Base-by-base conservation (phyloP, 92 coral and sea anemone species). In the Zoanthus sociatus region DNA sequence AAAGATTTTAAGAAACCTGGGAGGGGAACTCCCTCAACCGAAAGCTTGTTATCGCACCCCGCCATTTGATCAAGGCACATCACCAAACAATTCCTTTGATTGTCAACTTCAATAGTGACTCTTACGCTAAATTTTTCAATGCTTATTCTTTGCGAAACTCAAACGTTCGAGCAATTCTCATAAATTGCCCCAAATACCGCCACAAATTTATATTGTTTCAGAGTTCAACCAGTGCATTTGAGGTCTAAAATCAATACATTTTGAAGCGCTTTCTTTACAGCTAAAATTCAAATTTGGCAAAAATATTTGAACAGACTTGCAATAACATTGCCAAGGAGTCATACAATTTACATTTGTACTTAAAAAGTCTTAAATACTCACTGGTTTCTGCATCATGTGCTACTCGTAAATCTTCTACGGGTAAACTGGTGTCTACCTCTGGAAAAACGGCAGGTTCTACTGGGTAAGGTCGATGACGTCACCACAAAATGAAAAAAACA, bases 321-420 rank as follows among this genome's bases (percentile, higher is more conserved):
- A 84, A 84, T 84, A 72, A 71, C 88, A 84, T 84, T 84, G 88
- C 88, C 88, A 47, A 84, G 79, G 58, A 84, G 88, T 84, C 79
- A 84, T 71, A 84, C 81, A 84, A 84, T 84, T 84, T 56, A 72
- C 88, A 72, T 84, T 73, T 55, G 81, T 21, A 84, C 71, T 84
- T 47, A 67, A 82, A 67, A 82, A 15, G 81, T 72, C 88, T 15
- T 54, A 73, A 84, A 69, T 48, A 72, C 79, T 84, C 61, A 73
- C 81, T 84, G n/a, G 79, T 12, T 84, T 84, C 88, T 84, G 79
- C 88, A 82, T 82, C 86, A 3, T 71, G 67, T 84, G 42, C 60
- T 84, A 60, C 88, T 72, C 88, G 79, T 84, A 84, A 71, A 26
- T 84, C 88, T 84, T 84, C 88, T 84, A 56, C 31, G 82, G 71